These are phyloP conservation scores for Cossypha heuglini DNA, from an alignment of 2,797 vertebrate species.

Conservation along the genomic window DNA sequence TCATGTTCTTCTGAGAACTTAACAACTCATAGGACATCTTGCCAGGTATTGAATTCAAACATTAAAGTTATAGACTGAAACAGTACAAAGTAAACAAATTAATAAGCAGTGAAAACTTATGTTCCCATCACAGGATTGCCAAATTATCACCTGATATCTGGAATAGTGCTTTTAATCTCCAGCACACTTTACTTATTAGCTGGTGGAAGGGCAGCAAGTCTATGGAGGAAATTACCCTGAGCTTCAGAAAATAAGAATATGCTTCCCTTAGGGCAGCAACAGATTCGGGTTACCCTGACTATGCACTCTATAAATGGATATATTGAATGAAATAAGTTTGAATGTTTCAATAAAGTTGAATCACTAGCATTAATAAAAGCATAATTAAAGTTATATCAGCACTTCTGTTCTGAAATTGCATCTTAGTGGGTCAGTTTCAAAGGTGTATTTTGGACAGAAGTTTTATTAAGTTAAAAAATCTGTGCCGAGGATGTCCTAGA, in stretches of 20 bases:
- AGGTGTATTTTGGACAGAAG: background rate
- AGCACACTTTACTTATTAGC: conserved; percentile 9
- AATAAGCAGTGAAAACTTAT: conserved; percentile 10
- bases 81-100: background rate
- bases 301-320: background rate
- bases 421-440: background rate
- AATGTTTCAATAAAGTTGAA: conserved; percentile 1
- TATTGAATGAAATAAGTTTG: conserved; percentile 2
- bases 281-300: conserved; percentile 16
- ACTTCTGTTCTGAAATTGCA: background rate
- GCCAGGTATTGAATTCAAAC: background rate
- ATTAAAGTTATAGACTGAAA: background rate
- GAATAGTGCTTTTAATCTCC: conserved; percentile 26
- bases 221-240: conserved; percentile 13
- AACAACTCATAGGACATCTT: background rate
- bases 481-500: background rate
- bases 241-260: conserved; percentile 48
- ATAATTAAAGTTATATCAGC: background rate
- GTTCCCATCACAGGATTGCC: background rate
- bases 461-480: background rate
- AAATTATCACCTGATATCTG: conserved; percentile 44
- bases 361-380: background rate
- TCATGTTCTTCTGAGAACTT: background rate
- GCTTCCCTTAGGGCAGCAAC: background rate
- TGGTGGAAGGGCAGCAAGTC: background rate